These are phyloP conservation scores for Falco concolor DNA, from an alignment of 2,797 vertebrate species.

Conservation along the genomic window DNA sequence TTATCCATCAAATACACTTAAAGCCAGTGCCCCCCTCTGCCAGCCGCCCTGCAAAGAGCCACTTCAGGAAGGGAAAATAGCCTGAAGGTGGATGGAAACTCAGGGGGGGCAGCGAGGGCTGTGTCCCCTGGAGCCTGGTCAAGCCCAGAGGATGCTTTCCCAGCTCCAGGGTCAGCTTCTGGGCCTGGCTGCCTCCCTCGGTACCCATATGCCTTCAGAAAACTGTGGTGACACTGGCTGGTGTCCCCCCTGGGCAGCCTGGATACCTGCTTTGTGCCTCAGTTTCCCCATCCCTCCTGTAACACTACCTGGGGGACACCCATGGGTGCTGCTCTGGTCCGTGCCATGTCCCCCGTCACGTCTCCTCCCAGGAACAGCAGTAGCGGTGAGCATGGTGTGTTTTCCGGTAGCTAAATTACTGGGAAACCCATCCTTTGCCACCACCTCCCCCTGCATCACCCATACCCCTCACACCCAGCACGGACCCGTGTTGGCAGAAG, in stretches of 20 bases:
- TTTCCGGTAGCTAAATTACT: not conserved
- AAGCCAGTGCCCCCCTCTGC: slow-evolving; percentile 25
- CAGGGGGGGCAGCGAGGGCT: not conserved
- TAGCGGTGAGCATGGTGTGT: rapidly evolving
- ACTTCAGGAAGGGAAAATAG: slow-evolving; percentile 36
- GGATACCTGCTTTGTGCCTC: not conserved
- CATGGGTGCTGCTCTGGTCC: not conserved
- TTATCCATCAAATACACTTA: slow-evolving; percentile 69
- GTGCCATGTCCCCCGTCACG: rapidly evolving
- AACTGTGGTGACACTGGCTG: not conserved
- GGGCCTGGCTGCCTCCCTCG: not conserved
- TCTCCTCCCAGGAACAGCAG: slow-evolving; percentile 15
- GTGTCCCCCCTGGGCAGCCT: not conserved
- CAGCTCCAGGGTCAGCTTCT: not conserved
- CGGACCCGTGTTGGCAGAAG: rapidly evolving
- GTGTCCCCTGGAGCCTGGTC: not conserved
- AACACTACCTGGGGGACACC: not conserved
- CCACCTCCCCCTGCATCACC: not conserved
- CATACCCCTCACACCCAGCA: rapidly evolving
- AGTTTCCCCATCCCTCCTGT: not conserved
- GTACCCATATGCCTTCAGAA: rapidly evolving
- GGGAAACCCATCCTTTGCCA: not conserved
- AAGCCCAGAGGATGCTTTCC: not conserved
- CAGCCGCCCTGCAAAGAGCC: slow-evolving; percentile 27
- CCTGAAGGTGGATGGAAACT: not conserved